These are phyloP conservation scores for Drosophila fuyamai DNA, from an alignment of 1,140 invertebrate genomes.

Conservation along the genomic window DNA sequence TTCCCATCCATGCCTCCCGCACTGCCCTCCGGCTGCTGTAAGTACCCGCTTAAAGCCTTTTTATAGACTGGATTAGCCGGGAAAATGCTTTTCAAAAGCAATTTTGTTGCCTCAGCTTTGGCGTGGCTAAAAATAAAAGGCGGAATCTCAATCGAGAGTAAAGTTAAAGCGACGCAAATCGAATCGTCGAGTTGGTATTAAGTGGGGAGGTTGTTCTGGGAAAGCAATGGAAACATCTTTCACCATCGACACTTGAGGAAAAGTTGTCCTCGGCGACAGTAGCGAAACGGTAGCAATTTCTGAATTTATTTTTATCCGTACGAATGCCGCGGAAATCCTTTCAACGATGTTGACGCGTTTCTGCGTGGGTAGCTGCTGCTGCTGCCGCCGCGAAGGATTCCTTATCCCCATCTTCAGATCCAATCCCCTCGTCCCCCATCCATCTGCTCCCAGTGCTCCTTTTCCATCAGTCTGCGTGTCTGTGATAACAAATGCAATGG, in stretches of 20 bases:
- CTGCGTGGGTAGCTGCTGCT: conserved; percentile 49
- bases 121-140: conserved; percentile 50
- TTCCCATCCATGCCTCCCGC: neutral
- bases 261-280: conserved; percentile 64
- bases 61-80: conserved; percentile 37
- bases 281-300: conserved; percentile 76
- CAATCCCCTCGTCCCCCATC: conserved; percentile 1
- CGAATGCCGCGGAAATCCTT: conserved; percentile 79
- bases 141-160: conserved; percentile 60
- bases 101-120: conserved; percentile 16
- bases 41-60: conserved; percentile 34
- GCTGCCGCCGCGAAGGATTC: conserved; percentile 18
- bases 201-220: neutral
- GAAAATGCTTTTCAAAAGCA: conserved; percentile 40
- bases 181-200: conserved; percentile 68
- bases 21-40: conserved; percentile 2
- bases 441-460: neutral
- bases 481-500: conserved; percentile 75
- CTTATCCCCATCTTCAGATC: conserved; percentile 16
- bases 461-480: conserved; percentile 25
- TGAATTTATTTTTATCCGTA: conserved; percentile 79
- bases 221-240: conserved; percentile 24
- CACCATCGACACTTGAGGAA: conserved; percentile 69
- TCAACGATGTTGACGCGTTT: conserved; percentile 64
- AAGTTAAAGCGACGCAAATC: conserved; percentile 79